phyloP scores from a whole-genome alignment of 2,113 vertebrate species.

The Stomatorhinus ivindoensis region DNA sequence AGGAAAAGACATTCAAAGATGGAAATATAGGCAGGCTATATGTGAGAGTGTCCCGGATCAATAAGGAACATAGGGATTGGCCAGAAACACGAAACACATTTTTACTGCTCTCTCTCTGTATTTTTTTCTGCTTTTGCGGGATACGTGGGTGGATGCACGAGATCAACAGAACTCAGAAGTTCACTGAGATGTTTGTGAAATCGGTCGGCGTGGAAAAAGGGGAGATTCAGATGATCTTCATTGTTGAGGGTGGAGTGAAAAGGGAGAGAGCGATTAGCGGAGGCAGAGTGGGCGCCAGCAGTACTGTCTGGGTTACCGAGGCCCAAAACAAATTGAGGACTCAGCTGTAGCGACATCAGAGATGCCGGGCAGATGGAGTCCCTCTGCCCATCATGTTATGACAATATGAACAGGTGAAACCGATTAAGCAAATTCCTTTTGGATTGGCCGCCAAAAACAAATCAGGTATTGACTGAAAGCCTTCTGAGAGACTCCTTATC shows the following conservation, averaged over 20 bases:
- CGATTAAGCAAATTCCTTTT: neutral
- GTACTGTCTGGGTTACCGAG: neutral
- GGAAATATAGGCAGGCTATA: neutral
- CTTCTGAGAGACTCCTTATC: neutral
- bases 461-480: neutral
- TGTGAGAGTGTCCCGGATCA: neutral
- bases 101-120: neutral
- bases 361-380: neutral
- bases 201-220: neutral
- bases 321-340: neutral
- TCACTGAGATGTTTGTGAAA: neutral
- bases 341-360: neutral
- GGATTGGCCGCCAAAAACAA: neutral
- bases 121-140: neutral
- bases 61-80: neutral
- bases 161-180: neutral
- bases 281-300: neutral
- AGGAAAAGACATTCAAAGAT: neutral
- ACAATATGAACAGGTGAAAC: neutral
- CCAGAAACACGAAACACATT: neutral
- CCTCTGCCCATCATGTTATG: neutral
- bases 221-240: neutral
- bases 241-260: neutral
- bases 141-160: neutral
- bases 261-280: neutral